Base-by-base conservation (phyloP, 2,888 invertebrate species). In the Lypha dubia region DNA sequence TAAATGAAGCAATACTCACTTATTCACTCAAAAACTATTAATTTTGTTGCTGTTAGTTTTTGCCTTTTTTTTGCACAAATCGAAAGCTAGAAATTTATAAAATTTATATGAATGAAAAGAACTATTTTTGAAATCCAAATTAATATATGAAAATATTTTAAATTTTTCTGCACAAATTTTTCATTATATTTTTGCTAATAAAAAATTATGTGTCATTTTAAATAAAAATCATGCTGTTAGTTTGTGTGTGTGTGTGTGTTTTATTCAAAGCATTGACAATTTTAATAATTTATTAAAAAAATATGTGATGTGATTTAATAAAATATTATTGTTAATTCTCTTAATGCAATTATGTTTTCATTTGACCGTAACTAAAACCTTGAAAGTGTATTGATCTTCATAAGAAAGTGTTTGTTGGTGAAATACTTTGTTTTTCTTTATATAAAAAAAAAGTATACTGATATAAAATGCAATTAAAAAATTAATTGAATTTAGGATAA, bases 1-100 rank as follows among this genome's bases (percentile, higher is more conserved):
- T 83, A 77, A 67, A 77, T 83, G 82, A 77, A 51, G 82, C 82
- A 77, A 83, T 73, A 77, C 82, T 73, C 76, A 63, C 67, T 74
- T 74, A 75, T 60, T 81, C 80, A 81, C 80, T 75, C 24, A 68
- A 51, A 67, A 60, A 38, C 11, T 67, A 67, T 68, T 74, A 74
- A 67, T 22, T 41, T 53, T 51, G n/a, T n/a, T 46, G 20, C 6
- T 65, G 41, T 28, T 62, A 15, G 13, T 28, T 22, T 28, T 51
- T 51, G 3, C 38, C 20, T 44, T 41, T 51, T 35, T 32, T 20
- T 46, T 58, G 1, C 0, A 44, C 41, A 49, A 60, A 62, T 49
- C 7, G n/a, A 38, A 62, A 51, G 11, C 20, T 24, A 63, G 11
- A 32, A 38, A 67, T 76, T 46, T 13, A 28, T 46, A 20, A 60